phyloP scores from a whole-genome alignment of 2,113 vertebrate species.

The Syngnathus scovelli region DNA sequence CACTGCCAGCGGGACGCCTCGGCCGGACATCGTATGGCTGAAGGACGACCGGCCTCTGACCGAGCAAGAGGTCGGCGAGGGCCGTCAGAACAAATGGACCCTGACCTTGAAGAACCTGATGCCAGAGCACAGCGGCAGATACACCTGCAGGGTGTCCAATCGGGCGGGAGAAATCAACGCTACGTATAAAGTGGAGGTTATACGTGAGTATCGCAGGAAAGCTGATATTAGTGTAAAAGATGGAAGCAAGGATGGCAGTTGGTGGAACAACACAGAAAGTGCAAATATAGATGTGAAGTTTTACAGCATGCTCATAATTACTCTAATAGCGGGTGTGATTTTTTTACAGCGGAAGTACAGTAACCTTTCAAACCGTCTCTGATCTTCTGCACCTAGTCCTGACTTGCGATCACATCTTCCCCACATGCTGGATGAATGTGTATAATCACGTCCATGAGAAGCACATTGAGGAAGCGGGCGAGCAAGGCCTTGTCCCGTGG shows the following conservation, averaged over 20 bases:
- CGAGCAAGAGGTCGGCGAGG: constrained; percentile 79
- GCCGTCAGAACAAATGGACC: constrained; percentile 92
- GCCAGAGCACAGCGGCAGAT: constrained; percentile 90
- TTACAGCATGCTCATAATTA: constrained; percentile 9
- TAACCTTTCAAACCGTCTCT: constrained; percentile 25
- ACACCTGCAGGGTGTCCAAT: constrained; percentile 94
- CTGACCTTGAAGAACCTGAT: constrained; percentile 88
- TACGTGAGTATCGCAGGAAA: constrained; percentile 81
- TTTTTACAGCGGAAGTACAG: constrained; percentile 11
- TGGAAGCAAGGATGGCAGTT: not conserved
- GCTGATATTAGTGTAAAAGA: constrained; percentile 11
- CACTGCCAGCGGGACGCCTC: constrained; percentile 85
- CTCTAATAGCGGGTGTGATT: constrained; percentile 8
- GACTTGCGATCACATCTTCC: constrained; percentile 36
- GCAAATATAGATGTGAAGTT: constrained; percentile 2
- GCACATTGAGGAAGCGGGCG: constrained; percentile 52
- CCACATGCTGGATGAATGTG: constrained; percentile 51
- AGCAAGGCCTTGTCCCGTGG: constrained; percentile 43
- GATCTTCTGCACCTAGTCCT: constrained; percentile 34
- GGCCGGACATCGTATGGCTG: constrained; percentile 89
- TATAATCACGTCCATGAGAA: constrained; percentile 59
- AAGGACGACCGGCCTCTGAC: constrained; percentile 87
- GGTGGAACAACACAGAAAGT: not conserved
- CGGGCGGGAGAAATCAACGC: constrained; percentile 92
- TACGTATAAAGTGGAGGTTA: constrained; percentile 97